phyloP scores from a whole-genome alignment of 2,888 invertebrate species.

The Scaptomyza tumidula region DNA sequence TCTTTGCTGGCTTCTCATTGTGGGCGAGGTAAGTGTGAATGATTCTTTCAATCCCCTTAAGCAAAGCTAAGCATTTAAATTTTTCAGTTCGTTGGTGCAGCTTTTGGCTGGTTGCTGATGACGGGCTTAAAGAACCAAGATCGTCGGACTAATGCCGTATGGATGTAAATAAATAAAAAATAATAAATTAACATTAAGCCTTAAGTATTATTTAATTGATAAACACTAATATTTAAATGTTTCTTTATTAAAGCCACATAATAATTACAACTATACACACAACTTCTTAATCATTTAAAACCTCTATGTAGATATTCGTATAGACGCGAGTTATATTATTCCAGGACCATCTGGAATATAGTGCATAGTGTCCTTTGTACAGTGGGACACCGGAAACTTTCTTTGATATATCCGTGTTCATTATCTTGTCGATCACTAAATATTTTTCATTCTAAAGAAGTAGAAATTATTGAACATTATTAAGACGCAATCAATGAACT shows the following conservation, averaged over 20 bases:
- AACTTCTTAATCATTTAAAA: slow-evolving; percentile 1
- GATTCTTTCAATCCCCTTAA: background rate
- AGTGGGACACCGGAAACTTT: slow-evolving; percentile 22
- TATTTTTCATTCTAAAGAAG: slow-evolving; percentile 16
- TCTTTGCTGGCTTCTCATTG: slow-evolving; percentile 74
- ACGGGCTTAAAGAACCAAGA: slow-evolving; percentile 75
- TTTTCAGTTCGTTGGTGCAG: slow-evolving; percentile 66
- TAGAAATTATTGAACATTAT: background rate
- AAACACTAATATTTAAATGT: slow-evolving; percentile 27
- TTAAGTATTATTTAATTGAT: slow-evolving; percentile 47
- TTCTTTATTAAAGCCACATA: slow-evolving; percentile 18
- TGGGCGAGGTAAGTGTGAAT: slow-evolving; percentile 69
- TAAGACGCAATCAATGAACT: slow-evolving; percentile 14
- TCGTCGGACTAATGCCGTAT: slow-evolving; percentile 76
- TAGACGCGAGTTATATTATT: slow-evolving; percentile 13
- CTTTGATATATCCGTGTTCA: slow-evolving; percentile 20
- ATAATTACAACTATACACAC: background rate
- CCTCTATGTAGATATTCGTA: slow-evolving; percentile 28
- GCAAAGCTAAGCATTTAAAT: background rate
- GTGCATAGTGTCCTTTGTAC: slow-evolving; percentile 29
- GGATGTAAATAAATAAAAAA: slow-evolving; percentile 66
- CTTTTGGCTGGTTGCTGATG: slow-evolving; percentile 73
- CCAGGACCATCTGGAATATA: slow-evolving; percentile 10
- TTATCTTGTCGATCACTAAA: slow-evolving; percentile 13
- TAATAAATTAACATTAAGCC: slow-evolving; percentile 12